These are phyloP conservation scores for Campopleginae sp. DNA, from an alignment of 2,888 invertebrate species.

Conservation along the genomic window DNA sequence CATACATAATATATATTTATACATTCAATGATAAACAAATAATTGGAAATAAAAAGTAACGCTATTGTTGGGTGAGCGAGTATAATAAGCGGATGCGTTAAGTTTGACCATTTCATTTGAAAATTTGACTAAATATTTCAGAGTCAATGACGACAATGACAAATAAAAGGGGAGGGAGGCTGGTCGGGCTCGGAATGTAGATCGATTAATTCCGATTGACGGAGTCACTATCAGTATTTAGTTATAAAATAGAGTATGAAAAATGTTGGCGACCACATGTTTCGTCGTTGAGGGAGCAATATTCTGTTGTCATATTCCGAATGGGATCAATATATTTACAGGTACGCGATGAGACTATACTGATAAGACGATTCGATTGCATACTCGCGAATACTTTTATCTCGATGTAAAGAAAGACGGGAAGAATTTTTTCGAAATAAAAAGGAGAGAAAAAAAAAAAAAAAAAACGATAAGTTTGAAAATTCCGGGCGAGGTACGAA, in stretches of 20 bases:
- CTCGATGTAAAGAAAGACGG: not conserved
- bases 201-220: not conserved
- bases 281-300: not conserved
- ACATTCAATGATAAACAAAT: not conserved
- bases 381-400: not conserved
- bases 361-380: not conserved
- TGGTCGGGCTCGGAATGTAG: not conserved
- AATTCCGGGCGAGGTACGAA: not conserved
- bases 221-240: not conserved
- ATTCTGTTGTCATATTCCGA: not conserved
- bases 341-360: not conserved
- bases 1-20: slow-evolving; percentile 36
- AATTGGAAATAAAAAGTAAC: not conserved
- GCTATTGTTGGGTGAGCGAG: not conserved
- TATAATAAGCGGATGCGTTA: not conserved
- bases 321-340: not conserved
- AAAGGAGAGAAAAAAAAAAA: not conserved
- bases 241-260: not conserved
- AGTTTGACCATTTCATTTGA: not conserved
- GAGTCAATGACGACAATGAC: not conserved
- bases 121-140: not conserved
- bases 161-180: not conserved
- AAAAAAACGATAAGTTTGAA: not conserved
- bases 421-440: not conserved
- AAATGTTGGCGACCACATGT: not conserved